Evolutionary conservation across 92 coral and sea anemone genomes (phyloP).

Genomic region (Zoanthus solanderi): DNA sequence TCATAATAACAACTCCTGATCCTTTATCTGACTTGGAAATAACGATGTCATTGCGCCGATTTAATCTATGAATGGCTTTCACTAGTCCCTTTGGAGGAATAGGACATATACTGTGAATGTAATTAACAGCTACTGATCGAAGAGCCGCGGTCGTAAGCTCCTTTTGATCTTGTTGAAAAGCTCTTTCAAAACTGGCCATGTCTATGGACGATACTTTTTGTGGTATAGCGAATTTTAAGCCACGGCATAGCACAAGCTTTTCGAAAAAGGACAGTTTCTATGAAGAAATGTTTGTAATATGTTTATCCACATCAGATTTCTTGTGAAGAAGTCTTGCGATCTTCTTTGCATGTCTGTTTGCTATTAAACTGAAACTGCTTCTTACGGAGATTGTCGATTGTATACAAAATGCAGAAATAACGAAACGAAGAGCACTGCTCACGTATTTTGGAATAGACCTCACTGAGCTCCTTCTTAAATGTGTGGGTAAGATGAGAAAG

Average conservation of each 20-base stretch:
- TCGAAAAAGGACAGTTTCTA: not conserved
- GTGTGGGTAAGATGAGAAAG: too few relatives aligned
- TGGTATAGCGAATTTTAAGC: not conserved
- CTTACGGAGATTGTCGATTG: too few relatives aligned
- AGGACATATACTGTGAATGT: not conserved
- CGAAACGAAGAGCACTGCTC: too few relatives aligned
- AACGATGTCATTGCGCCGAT: not conserved
- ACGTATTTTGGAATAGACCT: too few relatives aligned
- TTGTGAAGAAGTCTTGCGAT: too few relatives aligned
- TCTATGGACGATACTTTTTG: not conserved
- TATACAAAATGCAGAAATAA: too few relatives aligned
- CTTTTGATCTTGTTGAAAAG: not conserved
- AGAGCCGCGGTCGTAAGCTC: constrained; percentile 1
- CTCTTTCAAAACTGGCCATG: too few relatives aligned
- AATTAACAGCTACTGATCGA: not conserved
- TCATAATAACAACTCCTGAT: not conserved
- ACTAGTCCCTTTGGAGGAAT: not conserved
- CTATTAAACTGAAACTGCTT: too few relatives aligned
- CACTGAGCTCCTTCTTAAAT: too few relatives aligned
- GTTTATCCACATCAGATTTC: too few relatives aligned
- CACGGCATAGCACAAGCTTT: not conserved
- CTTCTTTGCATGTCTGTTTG: not conserved
- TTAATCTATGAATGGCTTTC: not conserved
- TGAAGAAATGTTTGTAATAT: not conserved
- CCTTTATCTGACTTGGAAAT: not conserved